Evolutionary conservation across 2,113 vertebrate species (phyloP), one percentile per base, ranked within the genome.

Genomic region (Ceyx cyanopectus): DNA sequence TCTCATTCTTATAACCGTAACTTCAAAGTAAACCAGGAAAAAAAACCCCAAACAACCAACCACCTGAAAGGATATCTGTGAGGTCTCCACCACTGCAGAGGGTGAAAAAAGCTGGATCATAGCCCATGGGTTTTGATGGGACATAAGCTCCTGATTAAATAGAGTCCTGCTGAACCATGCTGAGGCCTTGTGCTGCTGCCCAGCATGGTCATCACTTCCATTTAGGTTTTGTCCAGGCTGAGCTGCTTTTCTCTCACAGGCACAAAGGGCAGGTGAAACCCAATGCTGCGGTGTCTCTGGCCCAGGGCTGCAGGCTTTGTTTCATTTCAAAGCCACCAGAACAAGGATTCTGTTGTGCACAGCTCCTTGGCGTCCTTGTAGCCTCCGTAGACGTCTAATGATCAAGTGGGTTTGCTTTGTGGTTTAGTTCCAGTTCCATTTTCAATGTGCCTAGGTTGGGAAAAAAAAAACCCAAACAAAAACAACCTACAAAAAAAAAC

Each of bases 201-300:
- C 77, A 62, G 50, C 56, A 1, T 4, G 9, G 46, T 66, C 69
- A 58, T 30, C 32, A 5, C 2, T 73, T 51, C 11, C 20, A 0
- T 10, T 10, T 2, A 56, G 34, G 78, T 4, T 87, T 87, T 76
- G 32, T 76, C 87, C 84, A 22, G 41, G 23, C 45, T 80, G 90
- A 87, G 91, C 65, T 66, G 54, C 56, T 81, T 91, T 85, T 85
- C 78, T 86, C 86, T 61, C 92, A 77, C 82, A 61, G 40, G 10
- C 82, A 91, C 79, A 81, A 82, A 83, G n/a, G 41, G 60, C 65
- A 92, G 81, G 88, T 95, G 90, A 94, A 96, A 95, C 67, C 50
- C 4, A 6, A 96, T 1, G 8, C 94, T 62, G 24, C 56, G 2
- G 5, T 67, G 56, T 81, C 87, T 80, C 74, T 20, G 2, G 86